Conservation (phyloP, 2,888 invertebrate species). For the Suillia variegata region DNA sequence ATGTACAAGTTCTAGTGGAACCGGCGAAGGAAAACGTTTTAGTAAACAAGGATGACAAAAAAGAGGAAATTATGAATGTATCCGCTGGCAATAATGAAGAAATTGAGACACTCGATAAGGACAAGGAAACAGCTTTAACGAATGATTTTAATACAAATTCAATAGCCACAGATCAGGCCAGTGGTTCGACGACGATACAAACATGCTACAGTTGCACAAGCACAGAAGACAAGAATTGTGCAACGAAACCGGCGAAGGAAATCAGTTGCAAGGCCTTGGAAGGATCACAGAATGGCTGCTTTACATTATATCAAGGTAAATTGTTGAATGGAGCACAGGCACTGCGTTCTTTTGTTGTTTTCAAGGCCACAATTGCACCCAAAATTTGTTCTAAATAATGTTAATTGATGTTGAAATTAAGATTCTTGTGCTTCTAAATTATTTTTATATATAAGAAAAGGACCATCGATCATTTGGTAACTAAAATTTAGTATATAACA, state of each 20-base stretch:
- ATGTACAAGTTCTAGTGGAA: too few species aligned
- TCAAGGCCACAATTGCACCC: neutral
- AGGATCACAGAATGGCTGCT: slow-evolving; percentile 37
- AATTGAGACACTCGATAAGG: neutral
- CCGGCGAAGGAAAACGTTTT: too few species aligned
- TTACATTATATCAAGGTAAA: slow-evolving; percentile 40
- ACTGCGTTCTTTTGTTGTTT: neutral
- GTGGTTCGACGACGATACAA: neutral
- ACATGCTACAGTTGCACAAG: slow-evolving; percentile 32
- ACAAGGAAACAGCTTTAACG: neutral
- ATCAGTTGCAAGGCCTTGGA: slow-evolving; percentile 20
- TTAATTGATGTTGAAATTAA: too few species aligned
- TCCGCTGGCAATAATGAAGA: neutral
- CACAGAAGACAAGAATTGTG: slow-evolving; percentile 23
- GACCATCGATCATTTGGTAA: too few species aligned
- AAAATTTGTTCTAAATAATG: too few species aligned
- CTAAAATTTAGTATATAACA: neutral
- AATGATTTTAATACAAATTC: too few species aligned
- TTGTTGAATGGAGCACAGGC: neutral
- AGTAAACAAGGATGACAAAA: neutral
- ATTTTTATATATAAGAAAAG: too few species aligned
- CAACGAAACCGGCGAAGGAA: slow-evolving; percentile 18
- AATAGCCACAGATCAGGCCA: too few species aligned
- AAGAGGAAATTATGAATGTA: neutral
- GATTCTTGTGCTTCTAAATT: too few species aligned